A percentile compares a stretch with the other conserved stretches of the same genome.
Conservation (phyloP, 1,140 invertebrate species). For the Spodoptera litura region DNA sequence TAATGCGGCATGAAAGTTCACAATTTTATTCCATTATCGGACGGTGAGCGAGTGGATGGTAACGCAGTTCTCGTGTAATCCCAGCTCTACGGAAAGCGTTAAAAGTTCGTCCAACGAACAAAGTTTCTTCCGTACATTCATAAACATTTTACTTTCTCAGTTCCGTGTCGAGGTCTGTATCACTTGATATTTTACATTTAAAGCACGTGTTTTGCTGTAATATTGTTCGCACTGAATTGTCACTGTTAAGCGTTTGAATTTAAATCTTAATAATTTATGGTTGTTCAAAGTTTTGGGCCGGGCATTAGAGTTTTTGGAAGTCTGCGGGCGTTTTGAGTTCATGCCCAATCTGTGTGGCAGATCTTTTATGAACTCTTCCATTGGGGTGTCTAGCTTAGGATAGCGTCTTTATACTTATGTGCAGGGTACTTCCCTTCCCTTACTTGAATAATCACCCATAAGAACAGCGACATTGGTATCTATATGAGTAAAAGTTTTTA, state of each 20-base stretch:
- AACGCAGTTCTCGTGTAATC: conserved; percentile 80
- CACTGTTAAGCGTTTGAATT: neutral
- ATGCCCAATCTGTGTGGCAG: conserved; percentile 10
- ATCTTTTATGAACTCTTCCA: conserved; percentile 1
- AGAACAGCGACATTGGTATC: too few species aligned
- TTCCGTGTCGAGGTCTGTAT: conserved; percentile 41
- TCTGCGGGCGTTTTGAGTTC: conserved; percentile 17
- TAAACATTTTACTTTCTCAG: conserved; percentile 80
- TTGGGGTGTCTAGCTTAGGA: neutral
- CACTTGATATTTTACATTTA: conserved; percentile 58
- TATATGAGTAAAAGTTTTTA: too few species aligned
- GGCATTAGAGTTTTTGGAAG: conserved; percentile 39
- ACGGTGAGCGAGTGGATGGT: conserved; percentile 60
- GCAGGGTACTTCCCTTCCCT: neutral
- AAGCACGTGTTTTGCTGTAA: conserved; percentile 46
- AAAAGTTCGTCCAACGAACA: conserved; percentile 69
- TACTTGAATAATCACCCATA: neutral
- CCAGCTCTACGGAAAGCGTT: conserved; percentile 72
- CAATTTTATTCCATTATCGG: conserved; percentile 73
- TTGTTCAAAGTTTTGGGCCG: conserved; percentile 24
- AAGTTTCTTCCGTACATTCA: conserved; percentile 81
- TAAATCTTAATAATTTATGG: conserved; percentile 42
- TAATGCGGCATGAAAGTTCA: conserved; percentile 62
- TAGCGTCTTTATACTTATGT: neutral
- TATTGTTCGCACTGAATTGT: conserved; percentile 36